These are phyloP conservation scores for Thalassarche chlororhynchos DNA, from an alignment of 2,113 vertebrate genomes.

Conservation along the genomic window DNA sequence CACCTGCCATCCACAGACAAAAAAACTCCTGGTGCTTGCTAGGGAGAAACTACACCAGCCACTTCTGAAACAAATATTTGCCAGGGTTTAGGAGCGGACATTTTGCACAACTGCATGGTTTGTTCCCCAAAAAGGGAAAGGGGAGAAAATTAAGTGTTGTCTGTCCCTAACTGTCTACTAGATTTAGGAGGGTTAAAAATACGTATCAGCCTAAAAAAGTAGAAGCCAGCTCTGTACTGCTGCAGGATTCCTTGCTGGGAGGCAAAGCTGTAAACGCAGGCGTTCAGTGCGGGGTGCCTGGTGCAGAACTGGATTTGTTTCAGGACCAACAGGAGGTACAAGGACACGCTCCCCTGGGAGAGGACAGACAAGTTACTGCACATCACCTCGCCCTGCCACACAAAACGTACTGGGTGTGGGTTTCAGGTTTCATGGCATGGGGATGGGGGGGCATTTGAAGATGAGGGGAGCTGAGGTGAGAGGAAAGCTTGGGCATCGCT, in stretches of 20 bases:
- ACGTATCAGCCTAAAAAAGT: constrained; percentile 61
- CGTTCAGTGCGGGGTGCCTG: constrained; percentile 52
- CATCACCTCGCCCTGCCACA: constrained; percentile 46
- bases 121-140: neutral
- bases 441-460: neutral
- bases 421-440: neutral
- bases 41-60: constrained; percentile 48
- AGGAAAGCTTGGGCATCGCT: constrained; percentile 19
- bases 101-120: constrained; percentile 36
- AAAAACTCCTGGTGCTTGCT: neutral
- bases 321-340: constrained; percentile 65
- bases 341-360: constrained; percentile 54
- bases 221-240: constrained; percentile 67
- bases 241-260: constrained; percentile 65
- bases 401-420: constrained; percentile 3
- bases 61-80: constrained; percentile 53
- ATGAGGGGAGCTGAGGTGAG: neutral
- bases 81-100: constrained; percentile 47
- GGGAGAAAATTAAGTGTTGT: constrained; percentile 5
- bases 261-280: constrained; percentile 61
- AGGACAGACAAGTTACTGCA: constrained; percentile 40
- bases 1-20: constrained; percentile 20
- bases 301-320: constrained; percentile 68
- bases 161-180: constrained; percentile 50
- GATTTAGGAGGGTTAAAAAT: constrained; percentile 64